Evolutionary conservation across 2,888 invertebrate genomes (phyloP).

Genomic region (Mylabris sibirica): DNA sequence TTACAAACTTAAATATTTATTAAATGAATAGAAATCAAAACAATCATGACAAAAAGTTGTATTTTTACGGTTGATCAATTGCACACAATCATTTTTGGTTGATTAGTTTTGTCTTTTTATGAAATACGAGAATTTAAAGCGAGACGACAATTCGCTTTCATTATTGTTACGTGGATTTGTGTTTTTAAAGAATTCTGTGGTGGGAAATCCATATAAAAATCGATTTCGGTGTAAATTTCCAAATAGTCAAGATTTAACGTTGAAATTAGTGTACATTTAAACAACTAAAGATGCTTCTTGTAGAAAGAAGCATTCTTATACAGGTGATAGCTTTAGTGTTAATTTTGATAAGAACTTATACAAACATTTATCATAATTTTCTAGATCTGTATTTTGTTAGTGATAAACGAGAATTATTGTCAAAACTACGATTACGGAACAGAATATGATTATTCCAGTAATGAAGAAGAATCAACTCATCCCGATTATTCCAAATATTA

Average conservation of each 20-base stretch:
- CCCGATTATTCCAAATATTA: slow-evolving; percentile 59
- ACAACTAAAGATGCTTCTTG: slow-evolving; percentile 52
- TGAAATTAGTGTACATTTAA: background rate
- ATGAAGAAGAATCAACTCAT: slow-evolving; percentile 40
- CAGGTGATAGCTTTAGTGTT: slow-evolving; percentile 46
- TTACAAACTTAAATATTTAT: background rate
- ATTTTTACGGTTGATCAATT: slow-evolving; percentile 50
- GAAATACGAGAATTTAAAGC: slow-evolving; percentile 52
- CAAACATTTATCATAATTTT: slow-evolving; percentile 22
- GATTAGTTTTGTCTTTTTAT: slow-evolving; percentile 52
- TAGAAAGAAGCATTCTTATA: slow-evolving; percentile 51
- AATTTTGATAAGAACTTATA: background rate
- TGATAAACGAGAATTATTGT: slow-evolving; percentile 39
- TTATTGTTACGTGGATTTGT: slow-evolving; percentile 42
- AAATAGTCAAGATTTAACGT: slow-evolving; percentile 8
- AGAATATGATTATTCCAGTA: slow-evolving; percentile 46
- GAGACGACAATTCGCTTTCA: slow-evolving; percentile 54
- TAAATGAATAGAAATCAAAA: slow-evolving; percentile 13
- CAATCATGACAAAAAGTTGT: slow-evolving; percentile 40
- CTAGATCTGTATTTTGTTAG: slow-evolving; percentile 45
- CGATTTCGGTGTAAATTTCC: slow-evolving; percentile 25
- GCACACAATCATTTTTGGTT: slow-evolving; percentile 55
- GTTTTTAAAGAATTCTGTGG: slow-evolving; percentile 41
- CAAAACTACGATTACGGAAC: slow-evolving; percentile 49
- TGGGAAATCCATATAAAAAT: slow-evolving; percentile 52